Conservation (phyloP, 1,140 invertebrate genomes). For the Eufriesea mexicana region DNA sequence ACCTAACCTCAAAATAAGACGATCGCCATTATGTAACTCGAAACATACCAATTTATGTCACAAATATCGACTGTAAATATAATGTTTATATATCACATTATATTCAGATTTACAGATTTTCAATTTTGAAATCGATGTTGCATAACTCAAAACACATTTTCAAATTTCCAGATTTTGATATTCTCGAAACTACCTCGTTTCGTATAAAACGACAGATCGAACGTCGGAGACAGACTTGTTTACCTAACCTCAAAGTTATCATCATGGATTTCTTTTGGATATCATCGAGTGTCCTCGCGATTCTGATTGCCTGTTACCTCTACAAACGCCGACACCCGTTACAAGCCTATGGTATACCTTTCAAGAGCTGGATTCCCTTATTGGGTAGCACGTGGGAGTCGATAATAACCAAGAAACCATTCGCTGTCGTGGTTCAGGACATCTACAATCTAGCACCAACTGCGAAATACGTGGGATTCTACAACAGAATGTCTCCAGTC, state of each 20-base stretch:
- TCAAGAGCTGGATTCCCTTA: neutral
- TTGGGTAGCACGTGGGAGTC: conserved; percentile 53
- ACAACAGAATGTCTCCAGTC: conserved; percentile 54
- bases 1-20: too few relatives aligned
- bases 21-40: too few relatives aligned
- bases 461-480: conserved; percentile 66
- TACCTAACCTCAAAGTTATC: neutral
- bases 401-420: neutral
- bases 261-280: neutral
- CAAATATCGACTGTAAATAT: too few relatives aligned
- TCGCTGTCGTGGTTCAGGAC: neutral
- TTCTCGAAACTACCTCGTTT: too few relatives aligned
- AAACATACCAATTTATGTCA: too few relatives aligned
- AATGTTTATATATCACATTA: too few relatives aligned
- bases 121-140: too few relatives aligned
- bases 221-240: neutral
- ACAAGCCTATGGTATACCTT: conserved; percentile 29
- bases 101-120: neutral
- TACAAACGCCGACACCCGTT: neutral
- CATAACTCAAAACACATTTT: neutral
- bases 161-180: neutral
- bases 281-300: neutral
- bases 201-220: neutral
- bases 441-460: conserved; percentile 48
- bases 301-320: neutral